Base-by-base conservation (phyloP, 2,113 vertebrate species). In the Hirundichthys speculiger region DNA sequence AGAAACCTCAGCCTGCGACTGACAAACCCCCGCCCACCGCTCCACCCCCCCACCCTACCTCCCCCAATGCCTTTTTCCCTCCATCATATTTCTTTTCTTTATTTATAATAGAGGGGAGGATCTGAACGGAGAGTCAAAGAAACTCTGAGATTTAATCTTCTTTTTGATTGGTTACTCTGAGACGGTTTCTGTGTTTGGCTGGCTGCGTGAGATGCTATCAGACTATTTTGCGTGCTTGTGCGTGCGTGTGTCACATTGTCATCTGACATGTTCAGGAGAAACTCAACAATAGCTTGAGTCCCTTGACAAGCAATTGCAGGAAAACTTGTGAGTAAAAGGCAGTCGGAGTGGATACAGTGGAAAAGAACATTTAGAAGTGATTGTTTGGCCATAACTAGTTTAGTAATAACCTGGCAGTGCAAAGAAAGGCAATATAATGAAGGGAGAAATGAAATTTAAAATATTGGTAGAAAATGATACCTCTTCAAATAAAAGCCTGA, bases 91-190 rank as follows among this genome's bases (percentile, higher is more conserved):
- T 86, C 77, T 82, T 86, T 85, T 85, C 66, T 88, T 85, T 77
- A 71, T 80, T 77, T 85, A 88, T 83, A 80, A 84, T 83, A 75
- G 76, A 85, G 69, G 69, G 79, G 79, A 79, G 81, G 82, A 73
- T 84, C 79, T 74, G 70, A 77, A 73, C 52, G 25, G 49, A 69
- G 63, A 81, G 80, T 45, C 71, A 82, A 83, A 81, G 80, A 89
- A 88, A 86, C 70, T 85, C 75, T n/a, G 62, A 83, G 89, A 90
- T 89, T 83, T 56, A 73, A 90, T 89, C 86, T 79, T 59, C 46
- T 62, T 83, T 83, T 81, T 84, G 86, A 89, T 89, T 90, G 86
- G 84, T 73, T 85, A 84, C 74, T 87, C 84, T 59, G 77, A 80
- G 81, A 86, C 70, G 73, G 81, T 83, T 59, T 79, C 58, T 85